Conservation (phyloP, 2,113 vertebrate genomes). For the Tragelaphus imberbis region DNA sequence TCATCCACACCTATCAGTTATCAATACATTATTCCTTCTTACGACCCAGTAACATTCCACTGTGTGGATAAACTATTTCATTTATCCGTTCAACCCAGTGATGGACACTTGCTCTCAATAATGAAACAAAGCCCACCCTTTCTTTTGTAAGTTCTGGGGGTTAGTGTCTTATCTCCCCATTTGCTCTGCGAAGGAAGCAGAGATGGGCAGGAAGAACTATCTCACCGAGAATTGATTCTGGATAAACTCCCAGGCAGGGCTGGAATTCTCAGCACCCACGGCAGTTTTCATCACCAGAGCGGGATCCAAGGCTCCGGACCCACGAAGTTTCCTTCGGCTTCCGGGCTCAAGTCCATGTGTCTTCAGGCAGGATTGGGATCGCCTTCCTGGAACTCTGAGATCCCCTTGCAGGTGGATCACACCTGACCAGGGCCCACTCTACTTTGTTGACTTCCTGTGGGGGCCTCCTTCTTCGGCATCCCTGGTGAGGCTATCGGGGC, state of each 20-base stretch:
- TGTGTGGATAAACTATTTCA: not conserved
- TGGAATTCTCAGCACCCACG: not conserved
- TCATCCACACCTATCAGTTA: not conserved
- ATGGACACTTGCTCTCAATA: too few relatives aligned
- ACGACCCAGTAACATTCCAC: too few relatives aligned
- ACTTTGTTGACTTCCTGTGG: not conserved
- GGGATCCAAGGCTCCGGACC: rapidly evolving
- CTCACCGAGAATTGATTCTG: not conserved
- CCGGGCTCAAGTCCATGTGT: rapidly evolving
- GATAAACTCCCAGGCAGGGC: too few relatives aligned
- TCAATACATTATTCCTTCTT: not conserved
- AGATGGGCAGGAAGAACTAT: not conserved
- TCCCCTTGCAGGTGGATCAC: not conserved
- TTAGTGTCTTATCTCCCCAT: not conserved
- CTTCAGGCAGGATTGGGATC: not conserved
- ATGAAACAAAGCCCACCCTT: not conserved
- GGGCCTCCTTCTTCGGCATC: rapidly evolving
- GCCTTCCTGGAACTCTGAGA: rapidly evolving
- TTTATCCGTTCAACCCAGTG: not conserved
- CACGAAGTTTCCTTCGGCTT: rapidly evolving
- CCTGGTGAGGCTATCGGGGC: rapidly evolving
- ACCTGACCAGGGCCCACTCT: rapidly evolving
- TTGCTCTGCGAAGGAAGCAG: not conserved
- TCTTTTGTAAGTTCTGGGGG: too few relatives aligned
- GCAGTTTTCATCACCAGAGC: rapidly evolving